Percentiles rank a stretch among this genome's conserved stretches.
Evolutionary conservation across 2,888 invertebrate species (phyloP).

Genomic region (Lasioglossum leucozonium): DNA sequence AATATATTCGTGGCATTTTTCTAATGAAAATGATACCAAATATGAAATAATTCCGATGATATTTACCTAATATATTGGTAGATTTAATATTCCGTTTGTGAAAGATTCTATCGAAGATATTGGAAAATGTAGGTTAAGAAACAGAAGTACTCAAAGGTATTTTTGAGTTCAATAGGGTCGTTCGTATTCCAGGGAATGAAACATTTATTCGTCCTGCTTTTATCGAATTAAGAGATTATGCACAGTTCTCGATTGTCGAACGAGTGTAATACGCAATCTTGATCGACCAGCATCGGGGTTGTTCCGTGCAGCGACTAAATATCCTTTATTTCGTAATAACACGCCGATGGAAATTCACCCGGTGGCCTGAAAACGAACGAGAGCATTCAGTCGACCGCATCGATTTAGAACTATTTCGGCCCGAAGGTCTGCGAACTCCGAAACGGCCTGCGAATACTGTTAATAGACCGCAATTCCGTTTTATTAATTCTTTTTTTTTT

Average conservation of each 20-base stretch:
- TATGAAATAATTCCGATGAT: too few species aligned
- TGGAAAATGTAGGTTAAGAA: not conserved
- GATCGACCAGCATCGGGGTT: slow-evolving; percentile 18
- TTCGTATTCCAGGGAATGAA: slow-evolving; percentile 64
- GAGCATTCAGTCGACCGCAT: not conserved
- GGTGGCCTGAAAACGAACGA: not conserved
- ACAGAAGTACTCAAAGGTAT: not conserved
- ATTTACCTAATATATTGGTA: too few species aligned
- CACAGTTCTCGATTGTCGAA: slow-evolving; percentile 42
- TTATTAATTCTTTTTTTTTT: slow-evolving; percentile 20
- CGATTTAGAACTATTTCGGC: slow-evolving; percentile 16
- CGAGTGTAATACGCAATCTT: slow-evolving; percentile 39
- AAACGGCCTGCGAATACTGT: not conserved
- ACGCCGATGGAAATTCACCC: slow-evolving; percentile 1
- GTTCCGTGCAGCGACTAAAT: not conserved
- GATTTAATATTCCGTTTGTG: not conserved
- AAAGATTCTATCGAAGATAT: not conserved
- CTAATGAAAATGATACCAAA: too few species aligned
- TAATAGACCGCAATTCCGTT: slow-evolving; percentile 10
- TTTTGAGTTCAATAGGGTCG: not conserved
- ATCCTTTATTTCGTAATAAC: not conserved
- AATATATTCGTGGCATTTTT: too few species aligned
- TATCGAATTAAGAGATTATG: slow-evolving; percentile 66
- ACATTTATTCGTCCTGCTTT: slow-evolving; percentile 58
- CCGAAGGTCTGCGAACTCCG: slow-evolving; percentile 8